Evolutionary conservation across 37 sponge, comb jelly and placozoan species (phyloP), one percentile per base, ranked within the genome.

Genomic region (Petrosia ficiformis): DNA sequence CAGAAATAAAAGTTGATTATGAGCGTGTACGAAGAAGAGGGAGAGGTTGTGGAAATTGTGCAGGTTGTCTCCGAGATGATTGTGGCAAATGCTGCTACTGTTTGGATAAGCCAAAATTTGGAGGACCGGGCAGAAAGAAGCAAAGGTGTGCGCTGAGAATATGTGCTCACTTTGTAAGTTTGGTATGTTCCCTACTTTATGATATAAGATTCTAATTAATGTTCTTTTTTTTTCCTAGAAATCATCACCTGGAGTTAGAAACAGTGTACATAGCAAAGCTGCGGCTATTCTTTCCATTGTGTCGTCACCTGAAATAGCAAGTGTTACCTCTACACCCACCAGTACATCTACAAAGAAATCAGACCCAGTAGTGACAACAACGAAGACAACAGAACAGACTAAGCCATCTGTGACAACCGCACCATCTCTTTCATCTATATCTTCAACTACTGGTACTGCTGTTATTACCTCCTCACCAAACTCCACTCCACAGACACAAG

Each of bases 101-200:
- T 75, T 41, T 28, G 61, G 88, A 87, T 59, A 87, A 87, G 73
- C 78, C 82, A 6, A 87, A 87, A 69, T 81, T 76, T 70, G 89
- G 89, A 40, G 89, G 89, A 41, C 84, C 84, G 0, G 84, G 84
- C 31, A 83, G 44, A 44, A 72, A 82, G 84, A 89, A 83, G 80
- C 84, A 89, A 72, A 39, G 80, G 4, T 89, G 89, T 71, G 38
- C 69, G 10, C 67, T 79, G 6, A 44, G 89, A 31, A 42, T 67
- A 1, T 88, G 89, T 56, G 59, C 88, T 54, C 74, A 81, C 42
- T 68, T 87, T 70, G 82, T 84, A 44, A 65, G 63, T 61, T 24
- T 61, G 63, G 28, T 48, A 10, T 16, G 54, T 48, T 48, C 54
- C 54, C 10, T 19, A n/a, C n/a, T n/a, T n/a, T n/a, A n/a, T n/a